Conservation (phyloP, 2,797 vertebrate genomes). For the Takifugu rubripes region DNA sequence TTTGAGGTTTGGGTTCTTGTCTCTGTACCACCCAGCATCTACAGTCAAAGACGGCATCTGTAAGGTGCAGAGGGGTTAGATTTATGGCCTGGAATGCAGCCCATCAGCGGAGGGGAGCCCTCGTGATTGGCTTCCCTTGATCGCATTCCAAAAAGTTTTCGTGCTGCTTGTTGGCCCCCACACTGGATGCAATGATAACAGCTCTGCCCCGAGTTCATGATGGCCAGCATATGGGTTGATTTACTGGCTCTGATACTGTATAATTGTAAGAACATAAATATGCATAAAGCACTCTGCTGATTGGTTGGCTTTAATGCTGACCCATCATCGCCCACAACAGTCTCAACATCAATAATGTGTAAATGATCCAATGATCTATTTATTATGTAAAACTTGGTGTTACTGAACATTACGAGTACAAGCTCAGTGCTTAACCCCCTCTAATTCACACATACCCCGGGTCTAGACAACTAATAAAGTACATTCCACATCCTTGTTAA, state of each 20-base stretch:
- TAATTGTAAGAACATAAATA: slow-evolving; percentile 1
- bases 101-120: neutral
- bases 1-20: no score
- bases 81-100: neutral
- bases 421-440: neutral
- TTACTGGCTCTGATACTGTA: neutral
- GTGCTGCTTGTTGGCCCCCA: neutral
- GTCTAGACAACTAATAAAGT: slow-evolving; percentile 23
- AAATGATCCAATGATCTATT: slow-evolving; percentile 7
- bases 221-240: neutral
- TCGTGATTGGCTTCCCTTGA: neutral
- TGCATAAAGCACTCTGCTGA: slow-evolving; percentile 1
- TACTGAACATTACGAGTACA: neutral
- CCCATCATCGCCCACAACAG: neutral
- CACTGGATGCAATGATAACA: neutral
- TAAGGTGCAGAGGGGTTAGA: neutral
- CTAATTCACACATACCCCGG: neutral
- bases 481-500: slow-evolving; percentile 16
- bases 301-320: neutral
- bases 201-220: neutral
- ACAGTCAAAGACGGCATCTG: neutral
- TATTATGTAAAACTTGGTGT: neutral
- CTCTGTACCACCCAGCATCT: neutral
- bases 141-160: neutral
- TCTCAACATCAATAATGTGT: neutral